Evolutionary conservation across 2,113 vertebrate genomes (phyloP).

Genomic region (Pelecanus crispus): DNA sequence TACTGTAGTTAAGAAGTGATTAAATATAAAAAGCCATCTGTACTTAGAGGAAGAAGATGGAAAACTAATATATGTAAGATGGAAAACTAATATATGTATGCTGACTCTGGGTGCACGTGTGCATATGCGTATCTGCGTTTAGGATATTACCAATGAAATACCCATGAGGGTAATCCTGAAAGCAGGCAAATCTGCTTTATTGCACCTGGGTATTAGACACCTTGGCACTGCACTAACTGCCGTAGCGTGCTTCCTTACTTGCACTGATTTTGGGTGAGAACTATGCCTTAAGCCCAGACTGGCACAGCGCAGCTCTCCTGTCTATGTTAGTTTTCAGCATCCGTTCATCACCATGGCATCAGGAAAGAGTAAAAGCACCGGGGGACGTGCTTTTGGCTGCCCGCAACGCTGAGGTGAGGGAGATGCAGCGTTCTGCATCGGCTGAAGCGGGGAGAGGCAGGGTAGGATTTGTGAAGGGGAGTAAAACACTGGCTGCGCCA

Average conservation of each 20-base stretch:
- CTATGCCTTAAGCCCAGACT: background rate
- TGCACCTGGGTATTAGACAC: background rate
- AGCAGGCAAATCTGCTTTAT: background rate
- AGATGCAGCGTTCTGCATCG: background rate
- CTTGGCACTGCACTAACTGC: background rate
- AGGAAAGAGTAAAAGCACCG: background rate
- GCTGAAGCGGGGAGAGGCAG: background rate
- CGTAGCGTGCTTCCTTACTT: background rate
- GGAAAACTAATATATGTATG: background rate
- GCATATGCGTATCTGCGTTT: background rate
- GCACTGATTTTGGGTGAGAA: background rate
- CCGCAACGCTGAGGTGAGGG: background rate
- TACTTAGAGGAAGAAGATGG: background rate
- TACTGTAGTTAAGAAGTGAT: background rate
- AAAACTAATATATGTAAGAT: background rate
- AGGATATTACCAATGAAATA: background rate
- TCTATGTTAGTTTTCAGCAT: background rate
- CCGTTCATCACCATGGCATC: background rate
- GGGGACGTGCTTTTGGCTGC: background rate
- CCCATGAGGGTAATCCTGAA: background rate
- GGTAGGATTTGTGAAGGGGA: background rate
- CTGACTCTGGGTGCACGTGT: background rate
- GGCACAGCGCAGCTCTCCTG: background rate
- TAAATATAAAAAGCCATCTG: background rate
- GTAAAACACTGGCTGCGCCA: background rate